Evolutionary conservation across 2,888 invertebrate genomes (phyloP).

Genomic region (Dione juno): DNA sequence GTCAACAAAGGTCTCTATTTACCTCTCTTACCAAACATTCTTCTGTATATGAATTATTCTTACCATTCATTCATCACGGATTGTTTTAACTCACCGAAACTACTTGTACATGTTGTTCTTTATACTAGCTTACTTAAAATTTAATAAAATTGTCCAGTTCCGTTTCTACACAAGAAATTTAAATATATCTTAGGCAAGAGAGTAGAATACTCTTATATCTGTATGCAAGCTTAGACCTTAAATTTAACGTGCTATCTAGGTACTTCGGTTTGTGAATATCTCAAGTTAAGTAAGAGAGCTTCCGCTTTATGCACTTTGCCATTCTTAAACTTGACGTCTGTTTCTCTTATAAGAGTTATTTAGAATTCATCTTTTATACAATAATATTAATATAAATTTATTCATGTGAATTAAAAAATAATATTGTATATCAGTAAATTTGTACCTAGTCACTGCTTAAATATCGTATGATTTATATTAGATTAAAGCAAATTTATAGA

Average conservation of each 20-base stretch:
- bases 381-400: background rate
- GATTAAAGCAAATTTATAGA: no score
- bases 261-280: conserved; percentile 30
- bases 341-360: conserved; percentile 1
- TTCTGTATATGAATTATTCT: no score
- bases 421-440: no score
- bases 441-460: no score
- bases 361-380: background rate
- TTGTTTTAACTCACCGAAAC: no score
- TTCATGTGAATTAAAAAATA: background rate
- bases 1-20: no score
- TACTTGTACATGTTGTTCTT: no score
- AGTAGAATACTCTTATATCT: background rate
- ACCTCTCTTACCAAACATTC: no score
- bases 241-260: conserved; percentile 29
- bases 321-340: background rate
- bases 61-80: no score
- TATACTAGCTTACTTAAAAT: background rate
- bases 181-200: background rate
- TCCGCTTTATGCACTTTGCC: conserved; percentile 16
- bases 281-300: conserved; percentile 22
- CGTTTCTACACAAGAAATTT: background rate
- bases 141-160: background rate
- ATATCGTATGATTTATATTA: no score
- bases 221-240: conserved; percentile 27